Conservation (phyloP, 2,888 invertebrate species). For the Neocrepidodera transversa region DNA sequence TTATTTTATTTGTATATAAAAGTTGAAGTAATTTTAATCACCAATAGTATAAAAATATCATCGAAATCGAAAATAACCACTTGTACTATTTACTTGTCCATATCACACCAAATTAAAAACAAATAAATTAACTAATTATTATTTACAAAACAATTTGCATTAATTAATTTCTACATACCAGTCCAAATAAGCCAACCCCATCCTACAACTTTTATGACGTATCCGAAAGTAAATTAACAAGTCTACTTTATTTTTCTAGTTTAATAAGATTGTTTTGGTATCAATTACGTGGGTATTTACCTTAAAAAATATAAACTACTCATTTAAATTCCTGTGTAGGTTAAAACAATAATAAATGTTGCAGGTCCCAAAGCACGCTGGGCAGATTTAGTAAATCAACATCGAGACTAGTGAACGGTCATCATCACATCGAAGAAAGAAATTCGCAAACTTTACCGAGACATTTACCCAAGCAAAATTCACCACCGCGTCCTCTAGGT, state of each 20-base stretch:
- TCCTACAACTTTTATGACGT: conserved; percentile 25
- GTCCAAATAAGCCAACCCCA: conserved; percentile 22
- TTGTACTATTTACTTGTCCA: too few relatives aligned
- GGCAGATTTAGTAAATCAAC: conserved; percentile 86
- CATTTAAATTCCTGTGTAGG: conserved; percentile 12
- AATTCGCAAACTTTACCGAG: conserved; percentile 81
- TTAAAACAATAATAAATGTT: conserved; percentile 53
- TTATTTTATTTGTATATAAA: too few relatives aligned
- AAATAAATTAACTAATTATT: too few relatives aligned
- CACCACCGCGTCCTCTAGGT: conserved; percentile 58
- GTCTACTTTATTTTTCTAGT: conserved; percentile 25
- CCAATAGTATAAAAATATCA: too few relatives aligned
- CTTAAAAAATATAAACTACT: not conserved
- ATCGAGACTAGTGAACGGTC: conserved; percentile 70
- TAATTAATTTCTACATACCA: conserved; percentile 13
- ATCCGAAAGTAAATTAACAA: conserved; percentile 16
- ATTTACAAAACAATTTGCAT: conserved; percentile 3
- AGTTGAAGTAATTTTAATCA: too few relatives aligned
- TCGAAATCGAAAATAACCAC: too few relatives aligned
- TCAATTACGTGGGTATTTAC: conserved; percentile 25
- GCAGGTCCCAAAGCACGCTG: conserved; percentile 75
- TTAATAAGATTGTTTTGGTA: conserved; percentile 14
- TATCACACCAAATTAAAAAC: too few relatives aligned
- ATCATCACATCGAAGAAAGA: conserved; percentile 61
- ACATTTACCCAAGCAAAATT: conserved; percentile 55